phyloP scores from a whole-genome alignment of 2,797 vertebrate species.

The Protosalanx chinensis region DNA sequence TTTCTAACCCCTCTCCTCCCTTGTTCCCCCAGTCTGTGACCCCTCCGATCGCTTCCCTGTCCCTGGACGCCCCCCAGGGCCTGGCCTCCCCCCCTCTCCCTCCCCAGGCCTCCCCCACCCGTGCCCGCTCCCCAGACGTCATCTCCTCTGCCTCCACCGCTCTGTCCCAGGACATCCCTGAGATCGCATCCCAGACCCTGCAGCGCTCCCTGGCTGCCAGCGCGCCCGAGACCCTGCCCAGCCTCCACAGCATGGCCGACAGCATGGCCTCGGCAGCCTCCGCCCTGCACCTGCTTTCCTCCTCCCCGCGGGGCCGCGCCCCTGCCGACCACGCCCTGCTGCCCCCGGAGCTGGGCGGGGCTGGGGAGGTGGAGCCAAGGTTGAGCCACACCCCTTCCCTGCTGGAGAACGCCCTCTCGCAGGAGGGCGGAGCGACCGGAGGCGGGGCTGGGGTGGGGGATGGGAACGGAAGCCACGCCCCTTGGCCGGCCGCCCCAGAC shows the following conservation, averaged over 20 bases:
- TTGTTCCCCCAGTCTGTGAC: constrained; percentile 52
- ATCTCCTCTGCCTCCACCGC: constrained; percentile 97
- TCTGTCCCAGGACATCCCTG: constrained; percentile 94
- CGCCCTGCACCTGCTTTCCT: constrained; percentile 87
- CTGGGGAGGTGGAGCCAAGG: constrained; percentile 73
- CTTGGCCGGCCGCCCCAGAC: constrained; percentile 95
- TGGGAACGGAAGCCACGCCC: constrained; percentile 74
- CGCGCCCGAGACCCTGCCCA: constrained; percentile 55
- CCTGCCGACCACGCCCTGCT: constrained; percentile 60
- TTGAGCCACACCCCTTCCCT: constrained; percentile 82
- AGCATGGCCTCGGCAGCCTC: constrained; percentile 95
- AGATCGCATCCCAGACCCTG: constrained; percentile 92
- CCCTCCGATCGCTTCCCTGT: constrained; percentile 69
- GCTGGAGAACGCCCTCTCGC: constrained; percentile 84
- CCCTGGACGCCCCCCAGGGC: constrained; percentile 78
- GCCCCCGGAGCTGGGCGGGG: constrained; percentile 79
- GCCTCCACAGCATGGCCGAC: constrained; percentile 71
- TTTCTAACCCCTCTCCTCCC: constrained; percentile 19
- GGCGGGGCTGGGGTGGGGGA: constrained; percentile 63
- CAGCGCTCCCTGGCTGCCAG: constrained; percentile 64
- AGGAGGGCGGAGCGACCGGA: constrained; percentile 73
- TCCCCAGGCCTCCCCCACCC: constrained; percentile 86
- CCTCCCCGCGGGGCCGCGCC: constrained; percentile 34
- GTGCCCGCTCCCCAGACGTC: constrained; percentile 93
- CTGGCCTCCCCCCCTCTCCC: constrained; percentile 84